Evolutionary conservation across 2,113 vertebrate genomes (phyloP).

Genomic region (Anas platyrhynchos): DNA sequence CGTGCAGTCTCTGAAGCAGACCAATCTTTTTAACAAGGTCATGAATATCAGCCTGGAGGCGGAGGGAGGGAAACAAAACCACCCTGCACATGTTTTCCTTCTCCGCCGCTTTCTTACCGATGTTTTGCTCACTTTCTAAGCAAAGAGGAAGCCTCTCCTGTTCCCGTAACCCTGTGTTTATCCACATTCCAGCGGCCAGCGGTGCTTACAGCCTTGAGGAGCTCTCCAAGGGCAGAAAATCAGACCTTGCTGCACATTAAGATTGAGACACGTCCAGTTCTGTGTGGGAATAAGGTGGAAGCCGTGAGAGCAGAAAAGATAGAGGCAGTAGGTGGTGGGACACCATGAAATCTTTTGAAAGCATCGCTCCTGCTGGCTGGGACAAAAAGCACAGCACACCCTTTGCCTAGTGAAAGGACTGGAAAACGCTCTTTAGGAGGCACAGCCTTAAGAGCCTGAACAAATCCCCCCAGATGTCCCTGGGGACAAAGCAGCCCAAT

Average conservation of each 20-base stretch:
- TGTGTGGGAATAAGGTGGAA: background rate
- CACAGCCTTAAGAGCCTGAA: background rate
- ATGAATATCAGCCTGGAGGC: background rate
- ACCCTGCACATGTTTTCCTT: slow-evolving; percentile 62
- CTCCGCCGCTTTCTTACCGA: slow-evolving; percentile 26
- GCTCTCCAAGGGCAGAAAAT: slow-evolving; percentile 57
- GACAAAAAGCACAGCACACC: slow-evolving; percentile 24
- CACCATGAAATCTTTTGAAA: slow-evolving; percentile 19
- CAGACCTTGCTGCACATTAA: background rate
- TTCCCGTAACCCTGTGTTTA: slow-evolving; percentile 69
- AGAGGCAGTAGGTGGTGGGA: slow-evolving; percentile 8
- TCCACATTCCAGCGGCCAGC: slow-evolving; percentile 59
- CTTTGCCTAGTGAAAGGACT: background rate
- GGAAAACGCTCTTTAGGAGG: slow-evolving; percentile 44
- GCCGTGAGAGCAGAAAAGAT: slow-evolving; percentile 7
- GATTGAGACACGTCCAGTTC: background rate
- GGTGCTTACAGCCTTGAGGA: slow-evolving; percentile 14
- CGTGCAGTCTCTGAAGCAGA: slow-evolving; percentile 31
- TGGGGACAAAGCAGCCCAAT: slow-evolving; percentile 37
- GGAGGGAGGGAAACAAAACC: background rate
- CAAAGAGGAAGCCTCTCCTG: slow-evolving; percentile 76
- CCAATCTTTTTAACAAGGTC: slow-evolving; percentile 43
- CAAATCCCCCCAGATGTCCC: slow-evolving; percentile 44
- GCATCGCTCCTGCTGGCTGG: background rate
- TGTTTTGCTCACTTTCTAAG: slow-evolving; percentile 79